Conservation (phyloP, 2,797 vertebrate genomes). For the Phrynocephalus vlangalii region DNA sequence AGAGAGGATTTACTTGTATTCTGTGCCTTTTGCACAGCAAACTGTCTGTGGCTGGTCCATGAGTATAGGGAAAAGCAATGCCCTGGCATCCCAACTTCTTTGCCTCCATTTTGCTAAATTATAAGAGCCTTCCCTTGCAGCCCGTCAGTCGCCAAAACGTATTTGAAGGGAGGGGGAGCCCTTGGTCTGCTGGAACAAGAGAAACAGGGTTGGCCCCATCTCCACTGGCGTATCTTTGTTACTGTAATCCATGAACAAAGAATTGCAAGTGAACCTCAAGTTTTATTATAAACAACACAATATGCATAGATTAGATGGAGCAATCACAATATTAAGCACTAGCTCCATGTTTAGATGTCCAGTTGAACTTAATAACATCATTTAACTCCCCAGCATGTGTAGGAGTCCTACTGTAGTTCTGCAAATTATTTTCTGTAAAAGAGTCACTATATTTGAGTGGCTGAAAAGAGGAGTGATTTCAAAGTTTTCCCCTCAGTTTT, state of each 20-base stretch:
- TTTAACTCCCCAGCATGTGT: neutral
- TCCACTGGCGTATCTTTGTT: neutral
- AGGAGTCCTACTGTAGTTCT: neutral
- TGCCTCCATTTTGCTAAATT: no score
- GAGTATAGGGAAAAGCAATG: no score
- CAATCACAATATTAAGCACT: neutral
- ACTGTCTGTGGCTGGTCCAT: no score
- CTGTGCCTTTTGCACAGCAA: no score
- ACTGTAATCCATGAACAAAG: neutral
- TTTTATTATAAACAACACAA: neutral
- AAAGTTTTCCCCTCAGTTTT: neutral
- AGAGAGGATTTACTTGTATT: no score
- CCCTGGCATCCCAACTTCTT: no score
- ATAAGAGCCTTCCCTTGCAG: no score
- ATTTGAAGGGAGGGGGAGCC: no score
- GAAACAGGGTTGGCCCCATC: no score
- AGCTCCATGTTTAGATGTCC: neutral
- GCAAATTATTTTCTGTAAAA: neutral
- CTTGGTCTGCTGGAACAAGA: no score
- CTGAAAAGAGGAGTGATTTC: neutral
- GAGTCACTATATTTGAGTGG: neutral
- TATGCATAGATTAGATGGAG: neutral
- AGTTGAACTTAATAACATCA: neutral
- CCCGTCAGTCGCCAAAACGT: no score
- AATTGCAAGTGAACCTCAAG: neutral